phyloP scores from a whole-genome alignment of 2,888 invertebrate genomes.

The Apantesis nais region DNA sequence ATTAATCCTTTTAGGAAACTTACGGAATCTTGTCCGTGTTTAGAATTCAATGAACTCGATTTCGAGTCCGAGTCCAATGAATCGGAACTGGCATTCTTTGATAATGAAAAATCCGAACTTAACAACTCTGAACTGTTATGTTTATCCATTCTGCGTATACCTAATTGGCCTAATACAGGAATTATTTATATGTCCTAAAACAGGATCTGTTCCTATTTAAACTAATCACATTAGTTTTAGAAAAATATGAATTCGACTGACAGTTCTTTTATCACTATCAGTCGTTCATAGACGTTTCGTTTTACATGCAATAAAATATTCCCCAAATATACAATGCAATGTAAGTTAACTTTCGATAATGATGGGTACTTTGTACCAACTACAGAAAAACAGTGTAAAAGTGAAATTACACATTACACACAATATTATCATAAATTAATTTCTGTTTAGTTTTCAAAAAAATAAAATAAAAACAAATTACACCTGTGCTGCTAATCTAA shows the following conservation, averaged over 20 bases:
- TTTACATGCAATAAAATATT: neutral
- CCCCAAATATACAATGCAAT: too few species aligned
- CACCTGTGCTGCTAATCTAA: neutral
- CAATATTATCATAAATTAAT: too few species aligned
- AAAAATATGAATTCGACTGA: constrained; percentile 12
- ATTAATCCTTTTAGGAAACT: constrained; percentile 84
- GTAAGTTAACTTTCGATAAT: too few species aligned
- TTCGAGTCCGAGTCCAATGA: constrained; percentile 94
- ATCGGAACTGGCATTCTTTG: constrained; percentile 92
- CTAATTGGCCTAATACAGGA: neutral
- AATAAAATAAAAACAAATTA: neutral
- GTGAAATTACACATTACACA: neutral
- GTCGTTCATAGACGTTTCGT: neutral
- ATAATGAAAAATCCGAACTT: constrained; percentile 87
- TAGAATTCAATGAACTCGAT: constrained; percentile 93
- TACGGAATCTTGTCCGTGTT: constrained; percentile 93
- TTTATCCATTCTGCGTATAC: constrained; percentile 84
- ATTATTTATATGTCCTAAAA: neutral
- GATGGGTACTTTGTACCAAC: neutral
- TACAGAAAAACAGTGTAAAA: neutral
- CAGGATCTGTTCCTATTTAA: neutral
- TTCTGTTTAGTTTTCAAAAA: too few species aligned
- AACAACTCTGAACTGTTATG: constrained; percentile 88
- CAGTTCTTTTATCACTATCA: neutral
- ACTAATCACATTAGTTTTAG: neutral